Evolutionary conservation across 2,888 invertebrate genomes (phyloP).

Genomic region (Chymomyza procnemis): DNA sequence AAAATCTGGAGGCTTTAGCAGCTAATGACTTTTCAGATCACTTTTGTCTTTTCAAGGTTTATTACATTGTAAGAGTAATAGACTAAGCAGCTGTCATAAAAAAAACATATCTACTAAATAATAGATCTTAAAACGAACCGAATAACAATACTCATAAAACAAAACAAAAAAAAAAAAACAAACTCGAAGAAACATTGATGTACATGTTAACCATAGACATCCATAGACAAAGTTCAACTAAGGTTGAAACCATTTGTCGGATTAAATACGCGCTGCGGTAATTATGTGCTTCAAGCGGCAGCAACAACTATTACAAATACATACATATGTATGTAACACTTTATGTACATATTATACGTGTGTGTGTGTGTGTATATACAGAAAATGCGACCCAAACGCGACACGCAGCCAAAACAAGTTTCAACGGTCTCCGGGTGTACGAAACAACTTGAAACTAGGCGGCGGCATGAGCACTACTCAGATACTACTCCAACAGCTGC

Average conservation of each 20-base stretch:
- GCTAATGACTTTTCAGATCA: background rate
- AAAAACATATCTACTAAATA: conserved; percentile 6
- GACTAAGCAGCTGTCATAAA: background rate
- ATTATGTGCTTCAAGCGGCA: conserved; percentile 65
- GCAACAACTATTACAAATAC: conserved; percentile 32
- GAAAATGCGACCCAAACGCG: conserved; percentile 49
- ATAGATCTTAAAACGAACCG: conserved; percentile 9
- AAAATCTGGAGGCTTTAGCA: background rate
- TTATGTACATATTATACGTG: background rate
- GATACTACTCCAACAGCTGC: conserved; percentile 25
- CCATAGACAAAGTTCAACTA: conserved; percentile 71
- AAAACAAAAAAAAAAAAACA: conserved; percentile 30
- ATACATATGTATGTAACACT: conserved; percentile 8
- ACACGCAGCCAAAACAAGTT: conserved; percentile 58
- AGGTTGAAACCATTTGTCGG: conserved; percentile 73
- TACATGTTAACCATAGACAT: conserved; percentile 47
- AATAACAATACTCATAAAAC: conserved; percentile 25
- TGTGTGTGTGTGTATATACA: conserved; percentile 30
- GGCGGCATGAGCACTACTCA: conserved; percentile 33
- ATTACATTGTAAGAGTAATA: conserved; percentile 69
- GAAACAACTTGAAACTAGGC: conserved; percentile 9
- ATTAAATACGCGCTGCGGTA: conserved; percentile 74
- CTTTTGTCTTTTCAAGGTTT: conserved; percentile 63
- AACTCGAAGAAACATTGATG: conserved; percentile 21
- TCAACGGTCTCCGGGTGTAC: conserved; percentile 17